Conservation (phyloP, 2,113 vertebrate species). For the Nibea coibor region DNA sequence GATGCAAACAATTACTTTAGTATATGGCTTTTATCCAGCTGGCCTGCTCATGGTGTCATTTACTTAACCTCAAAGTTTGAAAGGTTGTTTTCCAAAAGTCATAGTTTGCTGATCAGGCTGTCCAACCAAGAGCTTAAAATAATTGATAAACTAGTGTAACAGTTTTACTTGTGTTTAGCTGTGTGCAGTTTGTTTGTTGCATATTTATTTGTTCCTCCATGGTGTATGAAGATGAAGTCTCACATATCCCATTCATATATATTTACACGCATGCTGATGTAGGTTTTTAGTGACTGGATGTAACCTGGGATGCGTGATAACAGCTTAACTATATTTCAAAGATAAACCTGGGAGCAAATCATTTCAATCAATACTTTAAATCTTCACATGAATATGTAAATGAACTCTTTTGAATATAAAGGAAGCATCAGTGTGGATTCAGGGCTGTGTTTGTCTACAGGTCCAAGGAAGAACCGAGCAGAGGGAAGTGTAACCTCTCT, state of each 20-base stretch:
- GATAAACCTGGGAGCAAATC: too few relatives aligned
- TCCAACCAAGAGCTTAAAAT: not conserved
- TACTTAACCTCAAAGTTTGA: constrained; percentile 12
- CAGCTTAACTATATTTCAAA: too few relatives aligned
- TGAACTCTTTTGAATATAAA: not conserved
- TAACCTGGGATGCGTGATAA: not conserved
- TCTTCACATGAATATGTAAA: not conserved
- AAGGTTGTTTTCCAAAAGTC: constrained; percentile 26
- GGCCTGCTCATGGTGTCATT: constrained; percentile 3
- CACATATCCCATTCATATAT: too few relatives aligned
- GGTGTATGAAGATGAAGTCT: not conserved
- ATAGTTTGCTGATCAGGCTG: constrained; percentile 21
- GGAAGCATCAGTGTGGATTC: not conserved
- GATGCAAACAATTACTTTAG: constrained; percentile 40
- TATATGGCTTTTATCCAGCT: constrained; percentile 43
- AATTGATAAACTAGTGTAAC: not conserved
- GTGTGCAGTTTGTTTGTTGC: not conserved
- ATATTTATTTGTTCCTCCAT: not conserved
- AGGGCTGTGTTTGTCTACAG: not conserved
- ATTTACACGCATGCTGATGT: not conserved
- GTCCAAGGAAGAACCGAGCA: not conserved
- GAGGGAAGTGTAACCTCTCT: not conserved
- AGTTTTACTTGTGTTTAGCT: not conserved
- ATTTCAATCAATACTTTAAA: not conserved
- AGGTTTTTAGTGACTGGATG: not conserved